These are phyloP conservation scores for Epinotia nisella DNA, from an alignment of 2,888 invertebrate species.

Conservation along the genomic window DNA sequence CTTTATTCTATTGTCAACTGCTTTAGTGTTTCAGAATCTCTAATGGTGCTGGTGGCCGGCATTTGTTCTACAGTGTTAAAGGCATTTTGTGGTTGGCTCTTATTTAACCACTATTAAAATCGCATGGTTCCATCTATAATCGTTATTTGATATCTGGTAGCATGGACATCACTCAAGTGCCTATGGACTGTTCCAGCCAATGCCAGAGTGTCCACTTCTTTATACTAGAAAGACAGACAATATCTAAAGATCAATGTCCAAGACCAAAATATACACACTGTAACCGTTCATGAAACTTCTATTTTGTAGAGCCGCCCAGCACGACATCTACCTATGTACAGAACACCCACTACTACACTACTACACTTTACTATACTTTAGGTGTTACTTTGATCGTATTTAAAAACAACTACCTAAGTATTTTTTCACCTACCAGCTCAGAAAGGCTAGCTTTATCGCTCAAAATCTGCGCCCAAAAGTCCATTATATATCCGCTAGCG, in stretches of 20 bases:
- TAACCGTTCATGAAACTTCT: too few species aligned
- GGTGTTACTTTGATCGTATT: neutral
- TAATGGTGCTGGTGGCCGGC: slow-evolving; percentile 35
- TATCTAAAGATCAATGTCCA: too few species aligned
- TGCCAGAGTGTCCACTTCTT: neutral
- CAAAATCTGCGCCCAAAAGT: too few species aligned
- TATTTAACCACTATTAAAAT: neutral
- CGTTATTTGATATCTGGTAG: neutral
- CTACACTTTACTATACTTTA: too few species aligned
- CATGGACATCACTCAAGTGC: neutral
- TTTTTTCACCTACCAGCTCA: too few species aligned
- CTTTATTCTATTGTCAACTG: slow-evolving; percentile 76
- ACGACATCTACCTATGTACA: neutral
- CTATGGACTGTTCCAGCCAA: neutral
- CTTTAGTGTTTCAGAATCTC: slow-evolving; percentile 56
- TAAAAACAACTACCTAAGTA: too few species aligned
- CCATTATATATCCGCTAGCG: too few species aligned
- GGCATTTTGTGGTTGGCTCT: slow-evolving; percentile 6
- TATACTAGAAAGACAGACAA: neutral
- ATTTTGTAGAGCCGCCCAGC: neutral
- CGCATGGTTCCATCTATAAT: neutral
- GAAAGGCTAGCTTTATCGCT: too few species aligned
- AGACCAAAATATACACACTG: too few species aligned
- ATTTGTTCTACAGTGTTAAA: slow-evolving; percentile 17
- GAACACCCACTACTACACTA: too few species aligned